These are phyloP conservation scores for Ptilonorhynchus violaceus DNA, from an alignment of 2,113 vertebrate species.

Conservation along the genomic window DNA sequence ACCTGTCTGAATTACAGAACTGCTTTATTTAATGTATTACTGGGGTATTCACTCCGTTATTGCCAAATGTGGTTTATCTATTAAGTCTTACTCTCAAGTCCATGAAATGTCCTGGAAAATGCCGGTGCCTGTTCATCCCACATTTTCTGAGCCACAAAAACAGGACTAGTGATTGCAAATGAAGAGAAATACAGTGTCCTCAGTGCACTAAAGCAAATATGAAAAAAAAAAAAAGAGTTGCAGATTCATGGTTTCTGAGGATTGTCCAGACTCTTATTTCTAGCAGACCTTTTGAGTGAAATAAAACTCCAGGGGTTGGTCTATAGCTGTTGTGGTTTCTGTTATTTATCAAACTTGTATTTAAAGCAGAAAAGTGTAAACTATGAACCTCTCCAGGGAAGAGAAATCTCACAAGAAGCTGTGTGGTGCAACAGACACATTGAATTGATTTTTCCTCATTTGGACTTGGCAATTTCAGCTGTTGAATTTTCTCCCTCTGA, in stretches of 20 bases:
- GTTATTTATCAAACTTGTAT: neutral
- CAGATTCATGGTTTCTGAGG: neutral
- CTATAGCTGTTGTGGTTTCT: neutral
- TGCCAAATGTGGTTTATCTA: neutral
- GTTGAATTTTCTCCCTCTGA: neutral
- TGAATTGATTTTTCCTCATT: neutral
- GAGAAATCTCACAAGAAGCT: neutral
- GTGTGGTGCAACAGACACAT: neutral
- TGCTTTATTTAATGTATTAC: neutral
- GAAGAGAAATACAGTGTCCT: neutral
- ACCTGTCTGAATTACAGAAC: neutral
- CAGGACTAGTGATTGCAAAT: neutral
- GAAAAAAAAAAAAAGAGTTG: neutral
- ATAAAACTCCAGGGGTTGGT: neutral
- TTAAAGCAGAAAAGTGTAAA: neutral
- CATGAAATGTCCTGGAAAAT: neutral
- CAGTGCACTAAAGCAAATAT: neutral
- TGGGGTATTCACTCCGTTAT: neutral
- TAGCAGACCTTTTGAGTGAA: neutral
- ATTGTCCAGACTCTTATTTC: neutral
- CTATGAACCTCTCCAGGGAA: neutral
- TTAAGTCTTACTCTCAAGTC: neutral
- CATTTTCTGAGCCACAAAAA: neutral
- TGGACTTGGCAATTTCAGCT: neutral
- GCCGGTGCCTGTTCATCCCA: neutral